Conservation (phyloP, 2,797 vertebrate species). For the Gastrophryne carolinensis region DNA sequence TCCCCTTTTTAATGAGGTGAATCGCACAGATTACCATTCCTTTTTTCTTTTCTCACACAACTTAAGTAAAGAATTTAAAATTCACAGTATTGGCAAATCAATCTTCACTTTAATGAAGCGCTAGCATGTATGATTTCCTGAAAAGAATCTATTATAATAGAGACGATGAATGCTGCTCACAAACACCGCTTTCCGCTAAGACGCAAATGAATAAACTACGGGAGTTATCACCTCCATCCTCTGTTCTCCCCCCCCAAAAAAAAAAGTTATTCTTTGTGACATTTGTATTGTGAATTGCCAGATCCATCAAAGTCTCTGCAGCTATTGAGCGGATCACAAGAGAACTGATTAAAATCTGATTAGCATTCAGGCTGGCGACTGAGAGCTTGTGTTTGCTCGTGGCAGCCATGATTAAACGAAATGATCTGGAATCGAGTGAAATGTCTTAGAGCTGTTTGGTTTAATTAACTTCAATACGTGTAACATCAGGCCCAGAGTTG, state of each 20-base stretch:
- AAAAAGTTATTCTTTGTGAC: conserved; percentile 39
- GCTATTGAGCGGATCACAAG: conserved; percentile 48
- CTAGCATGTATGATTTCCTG: conserved; percentile 27
- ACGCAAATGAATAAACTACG: conserved; percentile 21
- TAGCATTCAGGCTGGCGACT: conserved; percentile 38
- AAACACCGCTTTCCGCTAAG: background rate
- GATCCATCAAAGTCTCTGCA: conserved; percentile 45
- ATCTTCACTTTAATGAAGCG: conserved; percentile 16
- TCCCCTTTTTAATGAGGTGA: background rate
- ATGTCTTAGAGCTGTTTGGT: conserved; percentile 28
- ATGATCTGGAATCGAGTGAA: conserved; percentile 25
- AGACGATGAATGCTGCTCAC: conserved; percentile 17
- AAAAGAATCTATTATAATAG: conserved; percentile 42
- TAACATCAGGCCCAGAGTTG: no score
- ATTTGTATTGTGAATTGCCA: conserved; percentile 45
- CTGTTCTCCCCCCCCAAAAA: background rate
- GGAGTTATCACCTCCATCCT: conserved; percentile 34
- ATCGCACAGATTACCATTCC: background rate
- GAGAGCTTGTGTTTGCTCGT: conserved; percentile 35
- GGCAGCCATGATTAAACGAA: conserved; percentile 38
- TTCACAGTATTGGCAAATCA: conserved; percentile 10
- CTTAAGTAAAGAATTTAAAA: conserved; percentile 19
- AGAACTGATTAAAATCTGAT: conserved; percentile 47
- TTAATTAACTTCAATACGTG: conserved; percentile 21
- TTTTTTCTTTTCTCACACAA: background rate